Evolutionary conservation across 1,140 invertebrate species (phyloP), one percentile per base, ranked within the genome.

Genomic region (Drosophila sulfurigaster): DNA sequence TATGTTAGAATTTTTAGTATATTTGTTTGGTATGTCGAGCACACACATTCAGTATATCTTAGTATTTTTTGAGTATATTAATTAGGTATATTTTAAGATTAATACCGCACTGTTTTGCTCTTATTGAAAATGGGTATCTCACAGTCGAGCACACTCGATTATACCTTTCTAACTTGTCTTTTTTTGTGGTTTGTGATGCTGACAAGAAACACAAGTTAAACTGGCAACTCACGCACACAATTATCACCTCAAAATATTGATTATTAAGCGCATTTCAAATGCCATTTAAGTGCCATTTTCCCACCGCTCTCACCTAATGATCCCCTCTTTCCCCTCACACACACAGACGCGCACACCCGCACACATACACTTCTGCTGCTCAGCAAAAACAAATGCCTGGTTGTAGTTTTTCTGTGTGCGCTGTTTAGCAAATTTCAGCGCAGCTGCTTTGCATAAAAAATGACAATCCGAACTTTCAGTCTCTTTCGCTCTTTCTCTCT

Each of bases 181-280:
- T 25, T 25, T 25, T 25, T 25, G 20, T 25, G 20, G 20, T 4
- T 25, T 25, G 20, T 25, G 20, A 25, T 2, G n/a, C n/a, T 66
- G 65, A 65, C 58, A 78, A 62, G 70, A 57, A 56, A 7, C 20
- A 65, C 67, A 63, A 70, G 58, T 56, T 64, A 45, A 15, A 15
- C 59, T 63, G 60, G n/a, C 71, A 66, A 52, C 77, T 64, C 85
- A 85, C 86, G 85, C 85, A 81, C 85, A 78, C 85, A 89, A 88
- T 89, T 88, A 85, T 88, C 85, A 75, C 78, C 85, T 78, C 52
- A 79, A 85, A 85, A 80, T 88, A 88, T 88, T 88, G 85, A 88
- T 88, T 88, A 88, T 89, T 85, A 89, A 79, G 85, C 78, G 78
- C 71, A 81, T 81, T 85, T 81, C 60, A 58, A 87, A 87, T 74